These are phyloP conservation scores for Amazona vittata DNA, from an alignment of 2,113 vertebrate genomes.

Conservation along the genomic window DNA sequence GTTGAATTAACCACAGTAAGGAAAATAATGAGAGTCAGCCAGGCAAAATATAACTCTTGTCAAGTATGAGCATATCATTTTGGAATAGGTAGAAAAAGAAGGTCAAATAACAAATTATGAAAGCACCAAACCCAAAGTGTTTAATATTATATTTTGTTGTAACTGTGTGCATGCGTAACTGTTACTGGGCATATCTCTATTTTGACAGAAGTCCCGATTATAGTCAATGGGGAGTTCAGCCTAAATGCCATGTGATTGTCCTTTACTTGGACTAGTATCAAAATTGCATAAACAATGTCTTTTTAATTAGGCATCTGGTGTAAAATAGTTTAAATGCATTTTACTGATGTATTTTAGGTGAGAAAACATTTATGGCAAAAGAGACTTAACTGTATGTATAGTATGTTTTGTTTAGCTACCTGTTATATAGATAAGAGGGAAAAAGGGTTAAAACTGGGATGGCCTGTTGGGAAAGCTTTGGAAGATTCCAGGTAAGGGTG, in stretches of 20 bases:
- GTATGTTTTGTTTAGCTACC: not conserved
- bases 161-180: not conserved
- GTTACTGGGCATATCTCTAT: not conserved
- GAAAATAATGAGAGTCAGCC: not conserved
- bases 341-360: not conserved
- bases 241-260: not conserved
- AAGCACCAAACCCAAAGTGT: not conserved
- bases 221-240: not conserved
- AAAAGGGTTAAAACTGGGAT: not conserved
- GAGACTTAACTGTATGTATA: not conserved
- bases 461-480: not conserved
- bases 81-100: not conserved
- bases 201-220: not conserved
- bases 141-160: not conserved
- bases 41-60: not conserved
- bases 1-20: not conserved
- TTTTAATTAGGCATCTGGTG: not conserved
- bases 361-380: not conserved
- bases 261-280: not conserved
- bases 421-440: not conserved
- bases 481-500: not conserved
- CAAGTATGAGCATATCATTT: not conserved
- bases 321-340: not conserved
- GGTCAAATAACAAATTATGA: not conserved
- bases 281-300: not conserved